These are phyloP conservation scores for Deilephila porcellus DNA, from an alignment of 2,888 invertebrate species.

Conservation along the genomic window DNA sequence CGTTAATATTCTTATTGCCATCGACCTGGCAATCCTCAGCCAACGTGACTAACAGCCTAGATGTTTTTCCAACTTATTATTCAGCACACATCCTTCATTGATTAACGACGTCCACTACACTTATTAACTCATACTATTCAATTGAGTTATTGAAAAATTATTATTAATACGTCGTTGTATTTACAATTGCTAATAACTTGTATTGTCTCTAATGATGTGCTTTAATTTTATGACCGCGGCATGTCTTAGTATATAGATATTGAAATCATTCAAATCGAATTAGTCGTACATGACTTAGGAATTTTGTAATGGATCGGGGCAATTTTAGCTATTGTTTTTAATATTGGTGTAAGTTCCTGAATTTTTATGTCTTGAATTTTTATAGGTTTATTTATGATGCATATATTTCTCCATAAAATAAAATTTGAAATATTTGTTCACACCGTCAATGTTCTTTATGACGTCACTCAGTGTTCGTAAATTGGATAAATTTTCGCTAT, in stretches of 20 bases:
- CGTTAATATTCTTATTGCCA: too few relatives aligned
- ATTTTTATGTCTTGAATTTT: background rate
- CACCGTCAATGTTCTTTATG: too few relatives aligned
- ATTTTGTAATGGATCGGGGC: background rate
- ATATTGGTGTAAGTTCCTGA: background rate
- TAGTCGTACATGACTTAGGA: background rate
- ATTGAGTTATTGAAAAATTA: constrained; percentile 28
- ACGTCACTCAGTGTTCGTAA: too few relatives aligned
- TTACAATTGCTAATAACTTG: constrained; percentile 30
- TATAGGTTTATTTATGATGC: background rate
- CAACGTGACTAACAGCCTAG: background rate
- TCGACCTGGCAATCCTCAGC: background rate
- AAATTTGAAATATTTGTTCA: too few relatives aligned
- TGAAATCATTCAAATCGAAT: background rate
- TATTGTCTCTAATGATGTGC: constrained; percentile 22
- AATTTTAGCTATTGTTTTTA: background rate
- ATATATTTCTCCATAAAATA: too few relatives aligned
- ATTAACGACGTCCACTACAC: background rate
- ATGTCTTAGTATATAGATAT: background rate
- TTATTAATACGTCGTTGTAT: constrained; percentile 9
- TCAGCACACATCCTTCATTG: background rate
- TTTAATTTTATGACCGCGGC: constrained; percentile 12
- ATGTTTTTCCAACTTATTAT: background rate
- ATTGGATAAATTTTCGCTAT: too few relatives aligned
- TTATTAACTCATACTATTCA: constrained; percentile 22